A percentile compares a stretch with the other conserved stretches of the same genome.
Conservation (phyloP, 2,797 vertebrate genomes). For the Centropyge bicolor region DNA sequence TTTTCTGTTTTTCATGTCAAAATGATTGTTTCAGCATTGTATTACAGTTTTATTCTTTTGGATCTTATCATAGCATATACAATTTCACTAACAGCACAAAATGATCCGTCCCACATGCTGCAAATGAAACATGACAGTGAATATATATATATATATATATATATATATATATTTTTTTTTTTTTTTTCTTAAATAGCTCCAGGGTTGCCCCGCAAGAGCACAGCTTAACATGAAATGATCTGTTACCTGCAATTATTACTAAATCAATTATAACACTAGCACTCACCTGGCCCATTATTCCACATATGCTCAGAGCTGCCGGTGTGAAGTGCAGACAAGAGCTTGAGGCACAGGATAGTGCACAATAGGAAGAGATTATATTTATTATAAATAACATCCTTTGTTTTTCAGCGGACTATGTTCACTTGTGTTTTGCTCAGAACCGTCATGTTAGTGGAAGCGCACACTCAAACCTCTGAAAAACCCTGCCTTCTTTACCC, state of each 20-base stretch:
- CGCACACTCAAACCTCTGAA: not conserved
- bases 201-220: not conserved
- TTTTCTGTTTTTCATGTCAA: not conserved
- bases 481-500: not conserved
- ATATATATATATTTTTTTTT: too few species aligned
- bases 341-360: not conserved
- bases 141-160: too few species aligned
- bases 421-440: constrained; percentile 1
- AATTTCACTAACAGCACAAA: not conserved
- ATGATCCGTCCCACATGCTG: not conserved
- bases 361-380: not conserved
- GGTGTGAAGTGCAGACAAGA: not conserved
- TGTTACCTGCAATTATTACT: not conserved
- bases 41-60: too few species aligned
- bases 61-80: too few species aligned
- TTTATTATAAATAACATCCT: not conserved
- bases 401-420: not conserved
- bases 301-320: not conserved
- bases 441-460: too few species aligned
- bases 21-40: not conserved
- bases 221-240: not conserved
- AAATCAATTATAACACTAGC: not conserved
- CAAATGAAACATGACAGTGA: not conserved
- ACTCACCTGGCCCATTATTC: not conserved
- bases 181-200: not conserved